These are phyloP conservation scores for Clarias platycephalus DNA, from an alignment of 2,797 vertebrate species.

Conservation along the genomic window DNA sequence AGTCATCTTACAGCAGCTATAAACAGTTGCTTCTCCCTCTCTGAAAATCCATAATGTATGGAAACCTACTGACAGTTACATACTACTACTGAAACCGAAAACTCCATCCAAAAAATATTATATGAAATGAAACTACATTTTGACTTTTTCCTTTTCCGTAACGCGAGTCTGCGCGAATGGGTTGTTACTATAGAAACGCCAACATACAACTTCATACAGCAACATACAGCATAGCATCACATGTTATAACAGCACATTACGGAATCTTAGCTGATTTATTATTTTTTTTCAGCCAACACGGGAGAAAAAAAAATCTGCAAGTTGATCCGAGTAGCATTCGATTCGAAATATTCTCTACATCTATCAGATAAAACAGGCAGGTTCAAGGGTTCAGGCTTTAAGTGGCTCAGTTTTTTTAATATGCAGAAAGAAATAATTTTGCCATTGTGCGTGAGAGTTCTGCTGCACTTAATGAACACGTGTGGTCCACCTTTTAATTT, in stretches of 20 bases:
- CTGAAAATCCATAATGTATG: not conserved
- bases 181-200: not conserved
- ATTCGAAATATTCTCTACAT: not conserved
- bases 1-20: not conserved
- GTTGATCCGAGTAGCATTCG: not conserved
- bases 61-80: not conserved
- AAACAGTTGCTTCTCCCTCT: not conserved
- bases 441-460: slow-evolving; percentile 13
- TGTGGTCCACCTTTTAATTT: slow-evolving; percentile 32
- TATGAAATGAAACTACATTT: not conserved
- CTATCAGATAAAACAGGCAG: not conserved
- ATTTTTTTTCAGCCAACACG: not conserved
- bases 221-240: not conserved
- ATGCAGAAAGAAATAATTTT: slow-evolving; percentile 1
- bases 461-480: slow-evolving; percentile 20
- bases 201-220: not conserved
- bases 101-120: not conserved
- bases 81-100: not conserved
- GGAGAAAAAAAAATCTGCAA: not conserved
- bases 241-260: not conserved
- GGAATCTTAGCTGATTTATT: not conserved
- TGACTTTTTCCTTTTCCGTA: not conserved
- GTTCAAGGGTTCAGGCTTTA: slow-evolving; percentile 3
- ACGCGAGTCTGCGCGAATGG: not conserved
- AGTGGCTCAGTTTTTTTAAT: not conserved